Evolutionary conservation across 2,888 invertebrate species (phyloP), one percentile per base, ranked within the genome.

Genomic region (Cantharis flavilabris): DNA sequence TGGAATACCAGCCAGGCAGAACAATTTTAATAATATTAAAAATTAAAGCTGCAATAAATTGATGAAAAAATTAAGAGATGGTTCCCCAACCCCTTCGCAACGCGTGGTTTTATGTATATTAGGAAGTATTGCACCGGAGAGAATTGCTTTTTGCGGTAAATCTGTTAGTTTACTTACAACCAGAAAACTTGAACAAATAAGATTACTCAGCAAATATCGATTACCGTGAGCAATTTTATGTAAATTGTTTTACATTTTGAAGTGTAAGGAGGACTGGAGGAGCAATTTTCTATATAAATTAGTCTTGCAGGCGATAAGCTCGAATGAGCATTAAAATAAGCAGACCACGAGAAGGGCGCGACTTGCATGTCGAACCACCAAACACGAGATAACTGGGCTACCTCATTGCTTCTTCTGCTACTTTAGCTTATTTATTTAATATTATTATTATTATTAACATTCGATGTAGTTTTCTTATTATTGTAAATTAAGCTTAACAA

Each of bases 261-360:
- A 49, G n/a, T 49, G 49, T 49, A n/a, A 49, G 49, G 49, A 30
- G 28, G 28, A 49, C 7, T n/a, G 49, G 49, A 30, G 28, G 28
- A 49, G 49, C 49, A 49, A 49, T 49, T 49, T 49, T n/a, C 49
- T 49, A 49, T 49, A 49, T 49, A 81, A 81, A 79, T 80, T 79
- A 67, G 26, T 80, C 75, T 75, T 71, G 76, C 80, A 80, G 80
- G 80, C 81, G 81, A 80, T 81, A 79, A 76, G 81, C 79, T 79
- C 76, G 79, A 80, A 79, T 76, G 81, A 75, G 67, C 75, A 70
- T 74, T 75, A 73, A 75, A 73, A 77, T 71, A 73, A 78, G 76
- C 62, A 69, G 75, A 69, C 74, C 81, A 64, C 18, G 63, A 62
- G 30, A 71, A 64, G 62, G 33, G 33, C 62, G 33, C 75, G 7